phyloP scores from a whole-genome alignment of 2,113 vertebrate genomes.

The Serilophus lunatus region DNA sequence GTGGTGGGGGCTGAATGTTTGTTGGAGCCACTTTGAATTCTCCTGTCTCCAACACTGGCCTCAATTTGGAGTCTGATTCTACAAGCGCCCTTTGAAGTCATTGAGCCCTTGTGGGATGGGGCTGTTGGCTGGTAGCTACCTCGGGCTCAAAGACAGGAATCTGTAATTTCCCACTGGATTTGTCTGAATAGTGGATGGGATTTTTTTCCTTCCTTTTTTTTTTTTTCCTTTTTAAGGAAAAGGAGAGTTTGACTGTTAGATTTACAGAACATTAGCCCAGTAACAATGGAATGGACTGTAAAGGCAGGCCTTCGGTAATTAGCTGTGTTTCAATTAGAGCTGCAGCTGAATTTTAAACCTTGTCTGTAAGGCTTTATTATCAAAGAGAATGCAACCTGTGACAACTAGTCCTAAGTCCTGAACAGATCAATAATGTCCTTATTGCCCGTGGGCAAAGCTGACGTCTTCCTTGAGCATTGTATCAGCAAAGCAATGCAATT shows the following conservation, averaged over 20 bases:
- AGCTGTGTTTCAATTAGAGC: slow-evolving; percentile 45
- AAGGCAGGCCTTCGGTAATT: slow-evolving; percentile 41
- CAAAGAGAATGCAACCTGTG: slow-evolving; percentile 49
- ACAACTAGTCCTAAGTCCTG: not conserved
- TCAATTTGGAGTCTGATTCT: slow-evolving; percentile 30
- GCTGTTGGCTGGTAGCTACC: slow-evolving; percentile 33
- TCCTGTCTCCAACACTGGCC: not conserved
- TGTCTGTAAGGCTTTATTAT: slow-evolving; percentile 20
- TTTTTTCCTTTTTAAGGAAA: not conserved
- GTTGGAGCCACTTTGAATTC: slow-evolving; percentile 14
- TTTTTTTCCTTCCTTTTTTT: not conserved
- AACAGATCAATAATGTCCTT: slow-evolving; percentile 38
- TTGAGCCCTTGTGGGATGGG: slow-evolving; percentile 9
- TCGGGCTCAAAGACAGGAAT: slow-evolving; percentile 25
- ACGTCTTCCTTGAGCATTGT: not conserved
- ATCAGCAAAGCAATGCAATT: slow-evolving; percentile 1
- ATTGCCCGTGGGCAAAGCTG: slow-evolving; percentile 36
- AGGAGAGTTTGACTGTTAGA: not conserved
- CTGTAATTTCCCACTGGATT: slow-evolving; percentile 37
- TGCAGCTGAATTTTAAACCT: slow-evolving; percentile 23
- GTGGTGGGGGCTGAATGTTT: not conserved
- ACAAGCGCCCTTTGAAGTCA: slow-evolving; percentile 35
- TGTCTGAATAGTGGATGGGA: not conserved
- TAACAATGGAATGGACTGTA: not conserved
- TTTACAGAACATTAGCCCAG: not conserved